Conservation (phyloP, 2,888 invertebrate species). For the Drosophila anceps region DNA sequence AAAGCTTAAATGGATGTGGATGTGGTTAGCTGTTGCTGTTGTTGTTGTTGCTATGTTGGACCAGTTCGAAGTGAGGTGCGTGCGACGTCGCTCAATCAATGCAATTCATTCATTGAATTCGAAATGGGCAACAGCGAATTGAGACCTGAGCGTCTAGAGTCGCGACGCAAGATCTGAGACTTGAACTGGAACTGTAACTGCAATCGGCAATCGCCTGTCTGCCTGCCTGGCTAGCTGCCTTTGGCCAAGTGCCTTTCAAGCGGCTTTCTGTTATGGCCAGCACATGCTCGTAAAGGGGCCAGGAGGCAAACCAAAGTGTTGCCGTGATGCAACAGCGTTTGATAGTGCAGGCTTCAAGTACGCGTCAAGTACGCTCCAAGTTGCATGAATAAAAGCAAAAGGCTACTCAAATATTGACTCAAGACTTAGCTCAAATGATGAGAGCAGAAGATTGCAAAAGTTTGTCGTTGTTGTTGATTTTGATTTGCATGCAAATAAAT, state of each 20-base stretch:
- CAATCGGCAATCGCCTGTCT: slow-evolving; percentile 8
- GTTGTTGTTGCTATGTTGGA: slow-evolving; percentile 18
- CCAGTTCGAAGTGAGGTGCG: slow-evolving; percentile 61
- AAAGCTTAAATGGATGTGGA: slow-evolving; percentile 24
- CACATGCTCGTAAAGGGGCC: not conserved
- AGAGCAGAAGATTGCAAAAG: not conserved
- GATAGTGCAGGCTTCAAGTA: slow-evolving; percentile 21
- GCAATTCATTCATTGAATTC: slow-evolving; percentile 76
- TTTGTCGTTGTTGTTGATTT: no score
- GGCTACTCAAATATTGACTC: slow-evolving; percentile 30
- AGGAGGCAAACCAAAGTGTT: slow-evolving; percentile 16
- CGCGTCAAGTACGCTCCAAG: slow-evolving; percentile 9
- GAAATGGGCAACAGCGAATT: slow-evolving; percentile 54
- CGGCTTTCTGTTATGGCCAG: slow-evolving; percentile 26
- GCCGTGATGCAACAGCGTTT: slow-evolving; percentile 38
- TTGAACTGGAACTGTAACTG: slow-evolving; percentile 10
- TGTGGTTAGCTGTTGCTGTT: slow-evolving; percentile 19
- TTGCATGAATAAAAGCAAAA: not conserved
- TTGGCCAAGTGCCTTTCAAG: slow-evolving; percentile 65
- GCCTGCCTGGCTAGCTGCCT: slow-evolving; percentile 11
- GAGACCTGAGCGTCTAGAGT: slow-evolving; percentile 18
- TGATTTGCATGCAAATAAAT: no score
- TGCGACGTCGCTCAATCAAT: slow-evolving; percentile 76
- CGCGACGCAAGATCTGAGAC: slow-evolving; percentile 8
- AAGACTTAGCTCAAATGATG: not conserved